Conservation (phyloP, 1,140 invertebrate species). For the Heliconius himera region DNA sequence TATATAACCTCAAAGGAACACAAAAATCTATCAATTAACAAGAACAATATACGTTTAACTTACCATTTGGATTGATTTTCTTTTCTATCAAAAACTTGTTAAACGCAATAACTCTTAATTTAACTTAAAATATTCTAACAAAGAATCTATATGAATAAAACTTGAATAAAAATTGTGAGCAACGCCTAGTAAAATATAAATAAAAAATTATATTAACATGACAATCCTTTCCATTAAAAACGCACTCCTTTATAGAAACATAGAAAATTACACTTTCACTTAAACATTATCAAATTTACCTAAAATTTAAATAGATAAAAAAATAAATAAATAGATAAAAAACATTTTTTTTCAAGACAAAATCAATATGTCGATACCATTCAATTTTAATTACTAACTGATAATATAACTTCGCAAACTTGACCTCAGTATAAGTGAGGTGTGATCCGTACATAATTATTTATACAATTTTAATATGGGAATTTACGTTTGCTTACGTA, state of each 20-base stretch:
- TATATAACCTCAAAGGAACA: too few relatives aligned
- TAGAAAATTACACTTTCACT: background rate
- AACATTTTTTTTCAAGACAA: background rate
- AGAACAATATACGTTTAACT: too few relatives aligned
- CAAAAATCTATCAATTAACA: too few relatives aligned
- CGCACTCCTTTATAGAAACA: background rate
- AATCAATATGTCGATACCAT: background rate
- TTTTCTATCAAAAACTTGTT: too few relatives aligned
- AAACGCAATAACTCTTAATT: too few relatives aligned
- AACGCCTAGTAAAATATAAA: too few relatives aligned
- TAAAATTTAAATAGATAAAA: too few relatives aligned
- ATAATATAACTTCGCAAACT: background rate
- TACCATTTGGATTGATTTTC: too few relatives aligned
- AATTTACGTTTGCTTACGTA: background rate
- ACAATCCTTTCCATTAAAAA: background rate
- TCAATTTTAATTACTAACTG: background rate
- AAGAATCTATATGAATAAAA: too few relatives aligned
- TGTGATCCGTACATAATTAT: background rate
- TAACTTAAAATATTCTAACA: too few relatives aligned
- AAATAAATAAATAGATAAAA: too few relatives aligned
- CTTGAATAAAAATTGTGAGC: too few relatives aligned
- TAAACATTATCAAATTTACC: background rate
- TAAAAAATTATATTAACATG: background rate
- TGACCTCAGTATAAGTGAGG: slow-evolving; percentile 1
- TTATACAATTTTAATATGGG: background rate